Evolutionary conservation across 2,113 vertebrate species (phyloP).

Genomic region (Micronycteris hirsuta): DNA sequence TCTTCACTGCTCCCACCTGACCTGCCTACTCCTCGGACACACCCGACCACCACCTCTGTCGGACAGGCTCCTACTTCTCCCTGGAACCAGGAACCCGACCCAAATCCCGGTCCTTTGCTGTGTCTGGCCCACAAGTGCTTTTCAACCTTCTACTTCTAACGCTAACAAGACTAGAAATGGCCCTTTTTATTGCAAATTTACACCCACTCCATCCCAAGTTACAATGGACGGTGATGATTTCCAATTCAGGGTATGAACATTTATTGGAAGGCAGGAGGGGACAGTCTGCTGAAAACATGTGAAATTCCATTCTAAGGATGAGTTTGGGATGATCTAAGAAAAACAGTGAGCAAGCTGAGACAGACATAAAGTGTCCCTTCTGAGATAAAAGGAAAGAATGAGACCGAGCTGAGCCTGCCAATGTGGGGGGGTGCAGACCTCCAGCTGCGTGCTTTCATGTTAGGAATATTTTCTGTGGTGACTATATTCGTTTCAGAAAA

Average conservation of each 20-base stretch:
- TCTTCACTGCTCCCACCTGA: neutral
- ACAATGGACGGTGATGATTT: neutral
- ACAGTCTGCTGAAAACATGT: neutral
- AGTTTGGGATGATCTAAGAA: neutral
- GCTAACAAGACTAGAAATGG: neutral
- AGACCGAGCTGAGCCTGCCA: neutral
- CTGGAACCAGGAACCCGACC: neutral
- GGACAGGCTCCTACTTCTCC: neutral
- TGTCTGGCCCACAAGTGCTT: neutral
- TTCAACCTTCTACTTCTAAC: neutral
- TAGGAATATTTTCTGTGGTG: slow-evolving; percentile 8
- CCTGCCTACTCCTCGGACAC: neutral
- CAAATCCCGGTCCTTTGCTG: neutral
- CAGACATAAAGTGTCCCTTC: neutral
- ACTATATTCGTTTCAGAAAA: neutral
- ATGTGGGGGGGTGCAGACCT: neutral
- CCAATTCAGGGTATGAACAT: neutral
- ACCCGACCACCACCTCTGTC: neutral
- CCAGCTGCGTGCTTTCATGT: neutral
- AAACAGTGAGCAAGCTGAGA: neutral
- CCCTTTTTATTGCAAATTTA: neutral
- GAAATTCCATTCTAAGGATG: neutral
- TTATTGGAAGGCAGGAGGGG: neutral
- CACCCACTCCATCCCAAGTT: neutral
- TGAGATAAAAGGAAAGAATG: neutral